Evolutionary conservation across 1,140 invertebrate genomes (phyloP).

Genomic region (Macrosteles quadrilineatus): DNA sequence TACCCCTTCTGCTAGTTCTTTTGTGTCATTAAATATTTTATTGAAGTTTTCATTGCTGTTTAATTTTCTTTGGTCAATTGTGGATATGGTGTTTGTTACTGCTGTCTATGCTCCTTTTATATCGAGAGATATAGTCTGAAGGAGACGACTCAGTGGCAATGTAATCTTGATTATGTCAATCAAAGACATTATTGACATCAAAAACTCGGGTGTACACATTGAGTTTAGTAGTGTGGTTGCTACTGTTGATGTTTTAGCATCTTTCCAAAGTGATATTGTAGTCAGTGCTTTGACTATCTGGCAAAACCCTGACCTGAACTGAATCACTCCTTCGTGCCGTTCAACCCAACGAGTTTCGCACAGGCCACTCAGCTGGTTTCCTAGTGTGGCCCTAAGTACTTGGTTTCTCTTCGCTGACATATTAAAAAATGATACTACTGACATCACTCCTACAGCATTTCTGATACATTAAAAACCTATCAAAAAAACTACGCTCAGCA

Average conservation of each 20-base stretch:
- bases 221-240: background rate
- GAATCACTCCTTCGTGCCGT: background rate
- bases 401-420: constrained; percentile 37
- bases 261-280: background rate
- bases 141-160: background rate
- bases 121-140: background rate
- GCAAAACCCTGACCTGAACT: background rate
- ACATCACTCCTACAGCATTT: constrained; percentile 39
- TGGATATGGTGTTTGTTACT: background rate
- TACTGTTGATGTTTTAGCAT: background rate
- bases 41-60: background rate
- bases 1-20: background rate
- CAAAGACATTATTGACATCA: background rate
- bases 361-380: background rate
- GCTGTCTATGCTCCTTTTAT: background rate
- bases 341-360: background rate
- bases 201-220: background rate
- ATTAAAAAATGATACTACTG: constrained; percentile 41
- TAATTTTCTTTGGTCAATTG: background rate
- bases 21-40: background rate
- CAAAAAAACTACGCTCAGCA: too few relatives aligned
- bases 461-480: background rate
- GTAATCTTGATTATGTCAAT: background rate
- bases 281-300: constrained; percentile 1
- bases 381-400: background rate